These are phyloP conservation scores for Otocyon megalotis DNA, from an alignment of 2,113 vertebrate species.

Conservation along the genomic window DNA sequence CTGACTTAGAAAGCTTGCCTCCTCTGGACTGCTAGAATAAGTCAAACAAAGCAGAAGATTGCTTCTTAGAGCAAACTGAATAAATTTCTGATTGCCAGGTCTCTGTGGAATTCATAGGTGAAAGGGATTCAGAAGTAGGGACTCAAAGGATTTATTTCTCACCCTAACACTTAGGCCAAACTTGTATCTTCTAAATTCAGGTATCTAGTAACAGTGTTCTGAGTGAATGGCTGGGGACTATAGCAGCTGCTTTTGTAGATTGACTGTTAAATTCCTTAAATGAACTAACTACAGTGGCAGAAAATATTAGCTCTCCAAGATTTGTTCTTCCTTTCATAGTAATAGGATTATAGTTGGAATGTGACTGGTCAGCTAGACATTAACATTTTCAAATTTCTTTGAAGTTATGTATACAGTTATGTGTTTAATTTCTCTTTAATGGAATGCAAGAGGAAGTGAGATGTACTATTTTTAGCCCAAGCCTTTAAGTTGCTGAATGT, in stretches of 20 bases:
- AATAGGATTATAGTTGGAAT: not conserved
- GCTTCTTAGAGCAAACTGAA: not conserved
- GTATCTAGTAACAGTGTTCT: not conserved
- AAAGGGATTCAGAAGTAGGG: not conserved
- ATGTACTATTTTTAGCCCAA: not conserved
- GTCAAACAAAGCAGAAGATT: not conserved
- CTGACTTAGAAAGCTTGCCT: not conserved
- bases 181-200: not conserved
- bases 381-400: not conserved
- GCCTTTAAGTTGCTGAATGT: not conserved
- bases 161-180: constrained; percentile 14
- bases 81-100: not conserved
- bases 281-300: not conserved
- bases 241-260: not conserved
- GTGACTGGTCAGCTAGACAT: not conserved
- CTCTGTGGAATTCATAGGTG: not conserved
- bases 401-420: not conserved
- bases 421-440: not conserved
- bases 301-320: not conserved
- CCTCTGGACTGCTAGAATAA: not conserved
- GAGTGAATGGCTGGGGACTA: not conserved
- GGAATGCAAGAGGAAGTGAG: not conserved
- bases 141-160: not conserved
- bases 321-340: not conserved
- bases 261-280: not conserved